Evolutionary conservation across 2,797 vertebrate species (phyloP), one percentile per base, ranked within the genome.

Genomic region (Forpus xanthops): DNA sequence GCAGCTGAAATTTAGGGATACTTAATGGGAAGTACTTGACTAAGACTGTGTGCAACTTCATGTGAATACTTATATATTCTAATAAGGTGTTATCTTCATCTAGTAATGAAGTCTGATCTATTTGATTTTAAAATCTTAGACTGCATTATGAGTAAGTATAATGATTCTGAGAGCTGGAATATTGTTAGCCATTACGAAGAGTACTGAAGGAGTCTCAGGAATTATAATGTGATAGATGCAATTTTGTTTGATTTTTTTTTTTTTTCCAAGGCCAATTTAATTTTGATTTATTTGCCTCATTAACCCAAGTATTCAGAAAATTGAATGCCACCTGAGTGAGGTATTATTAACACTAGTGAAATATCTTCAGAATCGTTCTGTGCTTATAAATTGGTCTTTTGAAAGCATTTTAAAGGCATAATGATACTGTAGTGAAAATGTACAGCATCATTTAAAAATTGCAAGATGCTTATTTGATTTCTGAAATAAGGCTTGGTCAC

Each of bases 401-500:
- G 77, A 93, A 96, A 88, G 78, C 67, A 35, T 94, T 96, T 97
- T 96, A 93, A 96, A 96, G 80, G 88, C 81, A 93, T 96, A 97
- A 95, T 92, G 53, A 89, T 91, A 84, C 76, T 86, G 91, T 70
- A 68, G 91, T 94, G 94, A 94, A 88, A 94, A 89, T 62, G 47
- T 86, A 83, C 87, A 74, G 80, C 92, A 74, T 93, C 89, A 81
- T 96, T 96, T 97, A 96, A 98, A 95, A 95, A 90, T 78, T 96
- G 96, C 91, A 96, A 89, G 95, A 85, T 85, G 85, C 92, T 89
- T 94, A 93, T 90, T 89, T 97, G 88, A 96, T 97, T 97, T 98
- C 90, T 94, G 83, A 92, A 91, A 66, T 93, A 96, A 98, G 97
- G 97, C 96, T 96, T 97, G 89, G 98, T 98, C 97, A 98, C 98